Percentiles rank a stretch among this genome's conserved stretches.
Conservation (phyloP, 2,888 invertebrate genomes). For the Drosophila neutralis region DNA sequence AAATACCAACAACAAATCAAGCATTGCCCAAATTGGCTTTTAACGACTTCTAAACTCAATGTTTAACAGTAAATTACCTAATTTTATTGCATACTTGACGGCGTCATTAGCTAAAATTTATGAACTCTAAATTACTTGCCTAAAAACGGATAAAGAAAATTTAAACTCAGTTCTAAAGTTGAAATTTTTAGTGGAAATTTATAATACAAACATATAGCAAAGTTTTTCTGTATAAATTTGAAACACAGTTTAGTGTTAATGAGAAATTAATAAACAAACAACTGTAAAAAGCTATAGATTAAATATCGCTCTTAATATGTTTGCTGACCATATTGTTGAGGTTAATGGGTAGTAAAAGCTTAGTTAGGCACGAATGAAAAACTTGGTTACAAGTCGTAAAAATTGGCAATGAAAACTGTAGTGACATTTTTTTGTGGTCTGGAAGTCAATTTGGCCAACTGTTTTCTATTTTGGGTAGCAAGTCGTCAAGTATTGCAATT, state of each 20-base stretch:
- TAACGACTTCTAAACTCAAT: conserved; percentile 23
- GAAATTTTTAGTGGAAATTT: no score
- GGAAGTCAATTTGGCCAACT: conserved; percentile 2
- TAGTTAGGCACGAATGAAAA: not conserved
- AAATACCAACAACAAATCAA: not conserved
- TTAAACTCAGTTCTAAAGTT: not conserved
- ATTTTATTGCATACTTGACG: conserved; percentile 46
- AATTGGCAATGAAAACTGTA: not conserved
- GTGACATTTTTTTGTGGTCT: not conserved
- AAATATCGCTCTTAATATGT: not conserved
- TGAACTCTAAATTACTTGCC: not conserved
- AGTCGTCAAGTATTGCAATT: conserved; percentile 25
- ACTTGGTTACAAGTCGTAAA: not conserved
- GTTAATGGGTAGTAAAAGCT: not conserved
- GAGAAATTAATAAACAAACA: not conserved
- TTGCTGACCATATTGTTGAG: not conserved
- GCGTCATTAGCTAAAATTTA: conserved; percentile 4
- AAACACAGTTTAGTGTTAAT: not conserved
- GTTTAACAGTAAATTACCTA: not conserved
- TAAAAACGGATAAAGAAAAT: no score
- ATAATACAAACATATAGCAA: no score
- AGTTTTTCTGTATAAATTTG: no score
- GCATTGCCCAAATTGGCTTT: conserved; percentile 27
- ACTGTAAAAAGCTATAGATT: not conserved
- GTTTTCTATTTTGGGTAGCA: not conserved